Percentiles rank a stretch among this genome's conserved stretches.
Conservation (phyloP, 1,140 invertebrate species). For the Zaprionus taronus region DNA sequence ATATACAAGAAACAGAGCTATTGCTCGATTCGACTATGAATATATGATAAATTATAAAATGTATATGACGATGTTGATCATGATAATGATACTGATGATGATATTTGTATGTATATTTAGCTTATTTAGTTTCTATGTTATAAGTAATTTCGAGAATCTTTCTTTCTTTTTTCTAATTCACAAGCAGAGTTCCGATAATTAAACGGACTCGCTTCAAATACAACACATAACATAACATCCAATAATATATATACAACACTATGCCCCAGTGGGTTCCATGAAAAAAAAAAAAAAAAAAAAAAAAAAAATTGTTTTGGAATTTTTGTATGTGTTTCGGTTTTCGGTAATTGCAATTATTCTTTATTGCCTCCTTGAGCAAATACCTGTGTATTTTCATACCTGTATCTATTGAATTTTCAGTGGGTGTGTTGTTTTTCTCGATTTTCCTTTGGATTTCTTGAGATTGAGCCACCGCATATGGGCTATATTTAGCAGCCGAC, state of each 20-base stretch:
- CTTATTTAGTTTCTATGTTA: constrained; percentile 70
- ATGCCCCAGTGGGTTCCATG: constrained; percentile 80
- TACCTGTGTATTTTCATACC: constrained; percentile 16
- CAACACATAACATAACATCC: constrained; percentile 63
- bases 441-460: constrained; percentile 25
- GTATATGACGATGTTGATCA: constrained; percentile 47
- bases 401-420: constrained; percentile 26
- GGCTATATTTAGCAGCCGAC: constrained; percentile 64
- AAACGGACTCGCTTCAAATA: constrained; percentile 32
- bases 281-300: constrained; percentile 39
- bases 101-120: constrained; percentile 76
- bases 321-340: constrained; percentile 26
- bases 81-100: constrained; percentile 33
- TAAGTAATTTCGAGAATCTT: constrained; percentile 68
- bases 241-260: constrained; percentile 57
- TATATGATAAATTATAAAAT: constrained; percentile 51
- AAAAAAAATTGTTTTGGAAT: constrained; percentile 37
- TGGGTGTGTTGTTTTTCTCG: constrained; percentile 40
- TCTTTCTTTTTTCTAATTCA: constrained; percentile 50
- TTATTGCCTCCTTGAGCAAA: constrained; percentile 51
- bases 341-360: constrained; percentile 53
- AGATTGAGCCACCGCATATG: constrained; percentile 65
- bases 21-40: constrained; percentile 39
- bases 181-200: constrained; percentile 33
- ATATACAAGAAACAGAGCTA: constrained; percentile 39